Percentiles rank a stretch among this genome's conserved stretches.
phyloP scores from a whole-genome alignment of 2,797 vertebrate species.

The Crotalus adamanteus region DNA sequence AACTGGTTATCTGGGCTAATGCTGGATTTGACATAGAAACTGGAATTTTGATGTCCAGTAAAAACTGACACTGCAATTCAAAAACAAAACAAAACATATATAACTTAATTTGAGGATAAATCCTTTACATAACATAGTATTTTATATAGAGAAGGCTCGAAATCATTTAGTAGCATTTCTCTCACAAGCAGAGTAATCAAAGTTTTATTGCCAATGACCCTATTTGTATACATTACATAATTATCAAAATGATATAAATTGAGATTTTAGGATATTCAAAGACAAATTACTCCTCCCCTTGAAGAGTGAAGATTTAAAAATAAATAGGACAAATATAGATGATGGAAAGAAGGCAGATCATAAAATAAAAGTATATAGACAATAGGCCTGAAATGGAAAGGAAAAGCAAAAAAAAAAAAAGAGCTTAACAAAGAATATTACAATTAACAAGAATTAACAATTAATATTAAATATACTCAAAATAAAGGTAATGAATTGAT shows the following conservation, averaged over 20 bases:
- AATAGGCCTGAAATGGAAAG: neutral
- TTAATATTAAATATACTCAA: neutral
- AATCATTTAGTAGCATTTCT: constrained; percentile 35
- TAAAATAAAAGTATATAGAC: neutral
- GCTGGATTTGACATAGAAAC: constrained; percentile 92
- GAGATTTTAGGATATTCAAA: neutral
- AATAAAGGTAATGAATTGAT: neutral
- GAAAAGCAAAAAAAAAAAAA: neutral
- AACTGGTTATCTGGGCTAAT: constrained; percentile 93
- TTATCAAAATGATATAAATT: neutral
- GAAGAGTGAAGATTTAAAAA: neutral
- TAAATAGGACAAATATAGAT: neutral
- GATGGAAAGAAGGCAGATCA: neutral
- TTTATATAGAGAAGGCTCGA: constrained; percentile 44
- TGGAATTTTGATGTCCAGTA: constrained; percentile 91
- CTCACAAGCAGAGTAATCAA: neutral
- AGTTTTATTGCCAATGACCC: neutral
- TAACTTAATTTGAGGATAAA: neutral
- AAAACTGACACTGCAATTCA: constrained; percentile 81
- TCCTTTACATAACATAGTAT: constrained; percentile 23
- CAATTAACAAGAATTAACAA: neutral
- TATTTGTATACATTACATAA: neutral
- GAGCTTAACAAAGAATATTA: neutral
- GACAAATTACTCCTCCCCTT: neutral
- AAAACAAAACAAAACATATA: constrained; percentile 8